Conservation (phyloP, 2,888 invertebrate genomes). For the Hyalella azteca region DNA sequence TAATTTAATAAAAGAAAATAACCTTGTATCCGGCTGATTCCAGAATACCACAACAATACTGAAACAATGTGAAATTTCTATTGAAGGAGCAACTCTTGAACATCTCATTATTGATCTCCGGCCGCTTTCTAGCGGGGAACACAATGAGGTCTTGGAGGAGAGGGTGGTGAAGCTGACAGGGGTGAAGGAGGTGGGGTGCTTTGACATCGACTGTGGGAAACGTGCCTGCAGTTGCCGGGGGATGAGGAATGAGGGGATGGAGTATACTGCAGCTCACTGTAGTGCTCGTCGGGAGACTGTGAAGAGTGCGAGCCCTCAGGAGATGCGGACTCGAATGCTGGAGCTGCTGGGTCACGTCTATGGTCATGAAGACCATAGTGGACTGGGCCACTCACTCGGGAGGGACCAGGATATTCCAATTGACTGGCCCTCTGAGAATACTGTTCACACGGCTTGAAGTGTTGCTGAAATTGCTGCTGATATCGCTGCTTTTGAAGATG, state of each 20-base stretch:
- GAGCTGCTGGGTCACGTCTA: not conserved
- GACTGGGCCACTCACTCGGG: not conserved
- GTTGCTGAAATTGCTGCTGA: not conserved
- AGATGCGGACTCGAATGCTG: not conserved
- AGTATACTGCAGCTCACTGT: slow-evolving; percentile 35
- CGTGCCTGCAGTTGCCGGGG: slow-evolving; percentile 32
- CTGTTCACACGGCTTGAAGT: not conserved
- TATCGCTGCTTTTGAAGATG: not conserved
- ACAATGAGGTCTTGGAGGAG: slow-evolving; percentile 32
- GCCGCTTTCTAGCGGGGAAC: slow-evolving; percentile 35
- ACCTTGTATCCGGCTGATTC: too few relatives aligned
- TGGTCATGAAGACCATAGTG: not conserved
- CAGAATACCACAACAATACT: too few relatives aligned
- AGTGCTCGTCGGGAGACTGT: slow-evolving; percentile 30
- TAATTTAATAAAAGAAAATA: too few relatives aligned
- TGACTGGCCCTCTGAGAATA: not conserved
- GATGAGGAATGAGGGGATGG: slow-evolving; percentile 30
- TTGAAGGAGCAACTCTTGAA: too few relatives aligned
- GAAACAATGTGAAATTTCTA: too few relatives aligned
- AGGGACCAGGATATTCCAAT: not conserved
- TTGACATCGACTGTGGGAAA: not conserved
- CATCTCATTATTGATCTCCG: too few relatives aligned
- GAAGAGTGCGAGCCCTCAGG: slow-evolving; percentile 18
- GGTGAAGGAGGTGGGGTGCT: slow-evolving; percentile 30
- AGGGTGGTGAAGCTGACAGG: not conserved